A percentile compares a stretch with the other conserved stretches of the same genome.
These are phyloP conservation scores for Apocheima hispidaria DNA, from an alignment of 2,888 invertebrate genomes.

Conservation along the genomic window DNA sequence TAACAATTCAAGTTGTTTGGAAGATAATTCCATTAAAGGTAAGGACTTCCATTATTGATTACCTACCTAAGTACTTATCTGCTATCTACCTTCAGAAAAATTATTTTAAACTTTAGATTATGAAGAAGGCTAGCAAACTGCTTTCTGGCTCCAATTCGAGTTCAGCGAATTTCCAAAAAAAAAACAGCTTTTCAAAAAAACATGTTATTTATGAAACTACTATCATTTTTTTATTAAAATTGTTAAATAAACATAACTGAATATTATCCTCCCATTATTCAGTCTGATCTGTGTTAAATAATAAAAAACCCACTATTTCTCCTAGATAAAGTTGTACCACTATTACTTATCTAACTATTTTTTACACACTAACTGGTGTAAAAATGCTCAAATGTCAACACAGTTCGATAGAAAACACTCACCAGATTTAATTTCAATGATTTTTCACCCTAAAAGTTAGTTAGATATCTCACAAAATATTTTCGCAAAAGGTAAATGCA, in stretches of 20 bases:
- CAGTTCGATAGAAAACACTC: conserved; percentile 4
- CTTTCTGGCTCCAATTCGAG: too few species aligned
- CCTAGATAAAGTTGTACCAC: background rate
- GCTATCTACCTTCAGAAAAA: too few species aligned
- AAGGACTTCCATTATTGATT: too few species aligned
- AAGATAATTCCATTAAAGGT: too few species aligned
- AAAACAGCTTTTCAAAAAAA: background rate
- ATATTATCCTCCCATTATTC: background rate
- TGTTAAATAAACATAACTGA: background rate
- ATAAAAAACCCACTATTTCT: background rate
- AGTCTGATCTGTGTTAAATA: background rate
- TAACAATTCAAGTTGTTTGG: too few species aligned
- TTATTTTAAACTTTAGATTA: too few species aligned
- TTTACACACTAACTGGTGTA: background rate
- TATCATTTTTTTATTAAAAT: background rate
- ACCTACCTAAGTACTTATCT: too few species aligned
- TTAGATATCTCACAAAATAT: conserved; percentile 11
- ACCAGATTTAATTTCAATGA: conserved; percentile 6
- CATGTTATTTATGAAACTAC: background rate
- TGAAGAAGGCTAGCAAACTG: too few species aligned
- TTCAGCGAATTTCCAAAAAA: background rate
- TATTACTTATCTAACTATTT: background rate
- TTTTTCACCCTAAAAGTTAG: background rate
- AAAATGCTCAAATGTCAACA: conserved; percentile 4
- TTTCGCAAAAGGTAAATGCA: conserved; percentile 3